Base-by-base conservation (phyloP, 2,888 invertebrate genomes). In the Hirtodrosophila confusa region DNA sequence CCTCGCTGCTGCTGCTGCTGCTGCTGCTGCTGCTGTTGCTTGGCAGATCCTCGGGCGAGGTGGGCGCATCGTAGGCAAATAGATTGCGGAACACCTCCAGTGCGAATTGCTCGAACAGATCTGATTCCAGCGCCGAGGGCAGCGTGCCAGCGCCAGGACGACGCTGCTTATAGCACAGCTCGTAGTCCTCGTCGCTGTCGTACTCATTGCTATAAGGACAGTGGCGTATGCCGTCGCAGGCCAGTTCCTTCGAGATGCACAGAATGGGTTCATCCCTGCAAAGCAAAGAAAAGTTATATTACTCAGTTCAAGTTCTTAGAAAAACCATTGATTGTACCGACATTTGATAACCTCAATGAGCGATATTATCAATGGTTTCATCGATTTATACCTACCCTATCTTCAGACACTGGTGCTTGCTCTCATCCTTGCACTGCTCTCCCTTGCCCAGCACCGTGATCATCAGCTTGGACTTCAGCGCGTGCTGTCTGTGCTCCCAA, bases 221-320 rank as follows among this genome's bases (percentile, higher is more conserved):
- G 87, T 95, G 94, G 1, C 93, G 92, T 23, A 94, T 93, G 8
- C 94, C 94, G 76, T 95, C 95, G 88, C 95, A 95, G 12, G 94
- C 93, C 69, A 95, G 91, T 80, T 94, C 93, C 49, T 94, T 93
- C 0, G 95, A 94, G 55, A 95, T 93, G 90, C 95, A 95, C 43
- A 95, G 92, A 69, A 92, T 75, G 33, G 90, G 89, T 57, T 91
- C 91, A 57, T 88, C 84, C 0, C 91, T 91, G 36, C 3, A 27
- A 37, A 3, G 0, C 3, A 23, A 17, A 1, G 17, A 17, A 17
- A 17, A 17, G 1, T 17, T 1, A 17, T 17, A 17, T 17, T 1
- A 17, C 17, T 17, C 17, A 17, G 17, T 17, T 17, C 17, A 17
- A 17, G 2, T 17, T 17, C 17, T 17, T 17, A 17, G 17, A 17